phyloP scores from a whole-genome alignment of 2,797 vertebrate species.

The Jordanella pulchra region DNA sequence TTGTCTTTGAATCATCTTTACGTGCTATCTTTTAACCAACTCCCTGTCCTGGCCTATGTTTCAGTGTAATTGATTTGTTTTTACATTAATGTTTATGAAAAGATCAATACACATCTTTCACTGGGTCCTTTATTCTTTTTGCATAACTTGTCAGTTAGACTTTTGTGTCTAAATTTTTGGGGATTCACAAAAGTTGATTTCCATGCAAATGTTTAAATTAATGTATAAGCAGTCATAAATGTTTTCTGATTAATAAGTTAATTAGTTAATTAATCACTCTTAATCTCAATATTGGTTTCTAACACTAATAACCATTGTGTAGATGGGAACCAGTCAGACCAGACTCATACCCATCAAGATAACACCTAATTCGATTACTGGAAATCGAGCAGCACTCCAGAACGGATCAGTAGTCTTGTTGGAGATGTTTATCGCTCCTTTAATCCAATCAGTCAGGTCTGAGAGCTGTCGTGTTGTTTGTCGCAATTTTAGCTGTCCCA shows the following conservation, averaged over 20 bases:
- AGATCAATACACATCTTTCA: constrained; percentile 29
- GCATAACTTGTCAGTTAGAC: constrained; percentile 41
- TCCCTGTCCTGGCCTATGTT: constrained; percentile 23
- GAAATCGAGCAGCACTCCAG: constrained; percentile 69
- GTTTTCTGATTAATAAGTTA: not conserved
- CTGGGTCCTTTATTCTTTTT: constrained; percentile 27
- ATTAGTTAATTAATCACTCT: constrained; percentile 11
- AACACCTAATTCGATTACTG: constrained; percentile 71
- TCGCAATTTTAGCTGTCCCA: constrained; percentile 34
- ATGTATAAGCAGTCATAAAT: not conserved
- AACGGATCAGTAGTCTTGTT: constrained; percentile 65
- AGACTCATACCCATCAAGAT: constrained; percentile 65
- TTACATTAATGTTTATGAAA: constrained; percentile 38
- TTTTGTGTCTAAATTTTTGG: constrained; percentile 35
- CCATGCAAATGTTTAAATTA: not conserved
- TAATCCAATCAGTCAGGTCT: constrained; percentile 73
- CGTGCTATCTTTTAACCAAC: constrained; percentile 36
- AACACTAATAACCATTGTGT: constrained; percentile 36
- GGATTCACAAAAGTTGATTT: constrained; percentile 26
- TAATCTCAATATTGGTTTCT: constrained; percentile 35
- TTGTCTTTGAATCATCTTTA: constrained; percentile 44
- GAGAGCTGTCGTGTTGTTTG: constrained; percentile 56
- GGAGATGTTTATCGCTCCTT: constrained; percentile 77
- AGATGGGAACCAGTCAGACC: constrained; percentile 56
- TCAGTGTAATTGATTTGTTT: constrained; percentile 23